Evolutionary conservation across 92 coral and sea anemone species (phyloP).

Genomic region (Palythoa grandis): DNA sequence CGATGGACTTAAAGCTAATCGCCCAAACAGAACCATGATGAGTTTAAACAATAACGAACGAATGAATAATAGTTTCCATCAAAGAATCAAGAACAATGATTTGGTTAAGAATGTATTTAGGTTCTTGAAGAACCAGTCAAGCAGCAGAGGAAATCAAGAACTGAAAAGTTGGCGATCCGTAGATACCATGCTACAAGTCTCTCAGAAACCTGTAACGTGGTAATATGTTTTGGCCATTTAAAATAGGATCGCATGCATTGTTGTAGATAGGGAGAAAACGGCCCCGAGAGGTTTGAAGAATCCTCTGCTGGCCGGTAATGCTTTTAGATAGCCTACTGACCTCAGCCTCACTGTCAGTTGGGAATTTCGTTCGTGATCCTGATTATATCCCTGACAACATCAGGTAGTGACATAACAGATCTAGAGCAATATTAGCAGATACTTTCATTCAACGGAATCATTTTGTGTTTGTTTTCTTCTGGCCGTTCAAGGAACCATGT

Average conservation of each 20-base stretch:
- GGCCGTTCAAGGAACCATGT: constrained; percentile 45
- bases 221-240: neutral
- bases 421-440: neutral
- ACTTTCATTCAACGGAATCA: neutral
- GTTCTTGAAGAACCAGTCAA: constrained; percentile 2
- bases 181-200: neutral
- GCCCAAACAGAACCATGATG: neutral
- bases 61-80: neutral
- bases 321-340: no score
- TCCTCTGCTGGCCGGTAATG: neutral
- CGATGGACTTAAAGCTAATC: neutral
- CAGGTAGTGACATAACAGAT: neutral
- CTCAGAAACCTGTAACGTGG: neutral
- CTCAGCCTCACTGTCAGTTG: no score
- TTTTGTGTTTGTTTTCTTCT: neutral
- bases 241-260: neutral
- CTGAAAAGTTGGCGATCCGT: neutral
- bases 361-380: neutral
- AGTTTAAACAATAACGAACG: neutral
- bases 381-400: neutral
- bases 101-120: neutral
- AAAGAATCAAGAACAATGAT: constrained; percentile 2
- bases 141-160: neutral
- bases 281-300: neutral
- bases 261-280: neutral